Evolutionary conservation across 1,140 invertebrate genomes (phyloP).

Genomic region (Drosophila sucinea): DNA sequence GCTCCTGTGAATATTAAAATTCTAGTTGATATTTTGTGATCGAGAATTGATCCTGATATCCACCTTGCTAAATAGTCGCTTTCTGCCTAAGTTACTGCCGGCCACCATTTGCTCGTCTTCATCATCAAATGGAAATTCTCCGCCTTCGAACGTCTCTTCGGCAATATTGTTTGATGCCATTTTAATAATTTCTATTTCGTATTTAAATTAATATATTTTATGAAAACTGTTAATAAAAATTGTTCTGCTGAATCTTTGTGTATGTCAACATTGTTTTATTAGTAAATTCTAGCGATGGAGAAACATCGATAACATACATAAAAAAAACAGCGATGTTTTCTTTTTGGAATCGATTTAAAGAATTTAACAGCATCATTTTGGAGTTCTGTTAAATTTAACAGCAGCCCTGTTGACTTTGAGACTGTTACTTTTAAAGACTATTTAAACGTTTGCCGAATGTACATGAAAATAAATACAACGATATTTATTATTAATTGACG

Average conservation of each 20-base stretch:
- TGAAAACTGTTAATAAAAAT: background rate
- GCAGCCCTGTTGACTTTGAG: background rate
- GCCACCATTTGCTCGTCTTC: constrained; percentile 86
- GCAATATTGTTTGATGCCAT: constrained; percentile 60
- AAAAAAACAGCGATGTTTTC: too few species aligned
- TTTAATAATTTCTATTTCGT: constrained; percentile 21
- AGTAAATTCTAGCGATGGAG: too few species aligned
- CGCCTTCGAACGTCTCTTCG: constrained; percentile 72
- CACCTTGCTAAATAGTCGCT: constrained; percentile 92
- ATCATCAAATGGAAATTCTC: constrained; percentile 84
- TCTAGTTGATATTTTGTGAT: background rate
- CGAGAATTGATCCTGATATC: too few species aligned
- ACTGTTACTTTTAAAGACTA: too few species aligned
- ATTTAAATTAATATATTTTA: background rate
- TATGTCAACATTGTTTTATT: background rate
- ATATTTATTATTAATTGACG: too few species aligned
- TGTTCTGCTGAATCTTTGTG: background rate
- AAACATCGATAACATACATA: too few species aligned
- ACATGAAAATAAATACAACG: too few species aligned
- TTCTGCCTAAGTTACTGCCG: constrained; percentile 89
- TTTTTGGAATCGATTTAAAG: too few species aligned
- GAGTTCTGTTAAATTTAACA: constrained; percentile 3
- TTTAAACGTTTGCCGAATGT: too few species aligned
- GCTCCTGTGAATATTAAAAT: constrained; percentile 84
- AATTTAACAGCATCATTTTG: too few species aligned